Evolutionary conservation across 1,140 invertebrate species (phyloP).

Genomic region (Apis dorsata): DNA sequence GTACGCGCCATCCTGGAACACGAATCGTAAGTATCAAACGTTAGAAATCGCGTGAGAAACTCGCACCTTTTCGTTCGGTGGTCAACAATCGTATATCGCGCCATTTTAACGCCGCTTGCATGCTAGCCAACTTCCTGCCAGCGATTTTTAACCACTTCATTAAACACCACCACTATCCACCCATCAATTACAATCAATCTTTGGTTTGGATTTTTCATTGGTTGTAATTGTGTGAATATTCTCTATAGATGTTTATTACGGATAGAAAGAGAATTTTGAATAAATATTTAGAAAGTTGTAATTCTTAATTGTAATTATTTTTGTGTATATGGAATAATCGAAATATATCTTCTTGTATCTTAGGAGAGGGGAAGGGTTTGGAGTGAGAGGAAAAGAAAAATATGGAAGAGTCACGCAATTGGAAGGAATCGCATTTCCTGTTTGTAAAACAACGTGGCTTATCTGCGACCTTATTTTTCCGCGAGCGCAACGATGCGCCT

Average conservation of each 20-base stretch:
- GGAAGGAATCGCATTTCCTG: slow-evolving; percentile 3
- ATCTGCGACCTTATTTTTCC: slow-evolving; percentile 1
- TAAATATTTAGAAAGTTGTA: no score
- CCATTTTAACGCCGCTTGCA: background rate
- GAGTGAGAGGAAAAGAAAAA: background rate
- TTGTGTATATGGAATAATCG: background rate
- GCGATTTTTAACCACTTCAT: slow-evolving; percentile 2
- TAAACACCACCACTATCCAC: background rate
- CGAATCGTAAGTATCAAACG: slow-evolving; percentile 48
- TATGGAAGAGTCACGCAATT: background rate
- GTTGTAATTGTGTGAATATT: background rate
- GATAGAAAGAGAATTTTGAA: background rate
- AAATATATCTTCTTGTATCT: no score
- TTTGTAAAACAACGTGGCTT: slow-evolving; percentile 6
- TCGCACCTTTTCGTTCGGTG: background rate
- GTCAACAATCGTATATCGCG: slow-evolving; percentile 12
- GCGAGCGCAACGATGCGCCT: background rate
- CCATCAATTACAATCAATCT: background rate
- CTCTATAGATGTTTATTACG: background rate
- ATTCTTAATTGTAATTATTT: no score
- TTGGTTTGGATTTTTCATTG: background rate
- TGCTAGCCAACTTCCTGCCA: background rate
- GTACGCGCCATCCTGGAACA: slow-evolving; percentile 82
- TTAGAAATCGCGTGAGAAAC: slow-evolving; percentile 27
- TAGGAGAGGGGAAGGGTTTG: background rate